Percentiles rank a stretch among this genome's conserved stretches.
Conservation (phyloP, 2,888 invertebrate species). For the Trichogramma dendrolimi region DNA sequence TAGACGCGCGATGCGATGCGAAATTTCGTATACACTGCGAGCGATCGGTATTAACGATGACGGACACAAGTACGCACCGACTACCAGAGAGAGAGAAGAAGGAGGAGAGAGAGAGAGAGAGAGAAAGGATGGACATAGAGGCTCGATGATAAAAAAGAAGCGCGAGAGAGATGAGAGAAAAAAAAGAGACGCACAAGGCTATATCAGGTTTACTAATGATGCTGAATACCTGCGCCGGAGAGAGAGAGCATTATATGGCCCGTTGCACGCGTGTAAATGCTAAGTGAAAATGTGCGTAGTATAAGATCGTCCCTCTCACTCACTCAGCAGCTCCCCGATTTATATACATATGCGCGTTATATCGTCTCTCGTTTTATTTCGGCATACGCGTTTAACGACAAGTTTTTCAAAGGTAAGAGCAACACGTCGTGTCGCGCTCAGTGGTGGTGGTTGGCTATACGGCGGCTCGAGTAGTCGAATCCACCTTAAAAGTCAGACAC, state of each 20-base stretch:
- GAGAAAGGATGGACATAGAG: not conserved
- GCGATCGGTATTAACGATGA: too few relatives aligned
- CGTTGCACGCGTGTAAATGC: constrained; percentile 42
- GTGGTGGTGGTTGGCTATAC: too few relatives aligned
- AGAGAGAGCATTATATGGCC: constrained; percentile 36
- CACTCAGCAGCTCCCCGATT: constrained; percentile 6
- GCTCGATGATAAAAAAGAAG: constrained; percentile 1
- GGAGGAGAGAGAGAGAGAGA: not conserved
- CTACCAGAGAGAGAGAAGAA: constrained; percentile 9
- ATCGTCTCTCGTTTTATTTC: too few relatives aligned
- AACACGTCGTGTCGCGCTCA: too few relatives aligned
- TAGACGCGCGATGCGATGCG: too few relatives aligned
- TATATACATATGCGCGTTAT: not conserved
- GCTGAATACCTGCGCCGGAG: constrained; percentile 34
- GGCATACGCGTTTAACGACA: too few relatives aligned
- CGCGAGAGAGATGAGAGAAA: constrained; percentile 11
- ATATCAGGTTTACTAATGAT: constrained; percentile 45
- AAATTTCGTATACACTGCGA: too few relatives aligned
- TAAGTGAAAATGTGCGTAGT: constrained; percentile 50
- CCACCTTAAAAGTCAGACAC: too few relatives aligned
- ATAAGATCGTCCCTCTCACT: too few relatives aligned
- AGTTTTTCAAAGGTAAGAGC: too few relatives aligned
- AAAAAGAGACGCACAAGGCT: constrained; percentile 32
- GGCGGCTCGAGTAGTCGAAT: too few relatives aligned
- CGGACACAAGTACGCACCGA: too few relatives aligned